Conservation (phyloP, 2,888 invertebrate species). For the Terebella lapidaria region DNA sequence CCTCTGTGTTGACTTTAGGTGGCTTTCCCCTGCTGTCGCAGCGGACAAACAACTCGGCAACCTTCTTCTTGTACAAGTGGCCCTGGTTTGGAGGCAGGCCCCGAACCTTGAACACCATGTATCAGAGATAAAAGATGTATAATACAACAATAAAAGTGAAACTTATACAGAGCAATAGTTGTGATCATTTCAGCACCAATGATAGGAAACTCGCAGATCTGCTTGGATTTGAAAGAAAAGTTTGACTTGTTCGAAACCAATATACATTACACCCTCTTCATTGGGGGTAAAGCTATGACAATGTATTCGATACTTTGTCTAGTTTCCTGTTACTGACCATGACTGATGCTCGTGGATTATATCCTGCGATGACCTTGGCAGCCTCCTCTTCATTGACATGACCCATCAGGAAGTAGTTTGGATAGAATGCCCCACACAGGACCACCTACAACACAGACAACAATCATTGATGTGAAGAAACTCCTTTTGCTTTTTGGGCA, state of each 20-base stretch:
- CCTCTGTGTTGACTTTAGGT: constrained; percentile 38
- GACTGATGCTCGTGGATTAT: constrained; percentile 74
- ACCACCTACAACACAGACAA: constrained; percentile 64
- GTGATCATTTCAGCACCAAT: no score
- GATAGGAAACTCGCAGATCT: no score
- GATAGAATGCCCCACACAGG: constrained; percentile 87
- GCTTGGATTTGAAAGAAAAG: no score
- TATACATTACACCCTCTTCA: no score
- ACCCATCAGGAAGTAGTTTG: constrained; percentile 75
- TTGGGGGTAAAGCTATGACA: no score
- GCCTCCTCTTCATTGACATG: constrained; percentile 65
- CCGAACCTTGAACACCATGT: constrained; percentile 37
- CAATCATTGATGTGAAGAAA: no score
- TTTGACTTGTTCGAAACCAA: no score
- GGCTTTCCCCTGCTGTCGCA: constrained; percentile 24
- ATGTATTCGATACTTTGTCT: no score
- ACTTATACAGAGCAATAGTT: no score
- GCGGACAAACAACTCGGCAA: constrained; percentile 41
- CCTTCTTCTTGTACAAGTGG: constrained; percentile 40
- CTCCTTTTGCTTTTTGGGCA: no score
- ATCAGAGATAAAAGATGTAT: no score
- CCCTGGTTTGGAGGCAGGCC: constrained; percentile 51
- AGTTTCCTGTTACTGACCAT: constrained; percentile 56
- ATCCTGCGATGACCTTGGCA: constrained; percentile 65
- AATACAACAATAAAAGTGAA: no score